Base-by-base conservation (phyloP, 1,140 invertebrate genomes). In the Rhynchophorus ferrugineus region DNA sequence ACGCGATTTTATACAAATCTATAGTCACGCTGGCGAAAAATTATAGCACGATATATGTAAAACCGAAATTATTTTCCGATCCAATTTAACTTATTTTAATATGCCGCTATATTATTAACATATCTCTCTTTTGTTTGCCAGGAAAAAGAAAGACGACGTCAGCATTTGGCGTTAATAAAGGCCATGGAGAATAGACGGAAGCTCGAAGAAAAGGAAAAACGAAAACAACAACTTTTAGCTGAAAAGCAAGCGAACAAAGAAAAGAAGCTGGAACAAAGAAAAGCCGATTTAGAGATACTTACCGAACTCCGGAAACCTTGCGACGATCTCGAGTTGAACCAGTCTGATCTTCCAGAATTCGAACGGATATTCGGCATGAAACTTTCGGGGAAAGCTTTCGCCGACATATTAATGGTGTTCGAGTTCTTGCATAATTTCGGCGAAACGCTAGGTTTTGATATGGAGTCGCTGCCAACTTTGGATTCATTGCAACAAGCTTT, bases 391-490 rank as follows among this genome's bases (percentile, higher is more conserved):
- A 83, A 89, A 67, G 91, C 91, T 0, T 92, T 95, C 73, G 85
- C 89, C 1, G 91, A 96, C 71, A 75, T 88, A 29, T 75, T 96
- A 3, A 95, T 96, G 88, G 86, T 94, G 2, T 89, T 89, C 65
- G 93, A 98, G 73, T 98, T 98, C 69, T 75, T 95, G 38, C 87
- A 95, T 62, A 97, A 95, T 69, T 98, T 97, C 68, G 91, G 90
- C 18, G 87, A 92, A 70, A 91, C 91, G 0, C 73, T 98, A 7
- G 91, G 91, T 35, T 95, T 95, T 65, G 89, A 93, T 65, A 84
- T 89, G 78, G 91, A 93, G 33, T 85, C 85, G 0, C 68, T 96
- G 35, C 92, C 92, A 3, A 86, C 83, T 1, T 66, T 97, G 46
- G 86, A 89, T 62, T 87, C 84, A 39, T 71, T 97, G 0, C 93